A percentile compares a stretch with the other conserved stretches of the same genome.
Conservation (phyloP, 2,888 invertebrate genomes). For the Herminia tarsipennalis region DNA sequence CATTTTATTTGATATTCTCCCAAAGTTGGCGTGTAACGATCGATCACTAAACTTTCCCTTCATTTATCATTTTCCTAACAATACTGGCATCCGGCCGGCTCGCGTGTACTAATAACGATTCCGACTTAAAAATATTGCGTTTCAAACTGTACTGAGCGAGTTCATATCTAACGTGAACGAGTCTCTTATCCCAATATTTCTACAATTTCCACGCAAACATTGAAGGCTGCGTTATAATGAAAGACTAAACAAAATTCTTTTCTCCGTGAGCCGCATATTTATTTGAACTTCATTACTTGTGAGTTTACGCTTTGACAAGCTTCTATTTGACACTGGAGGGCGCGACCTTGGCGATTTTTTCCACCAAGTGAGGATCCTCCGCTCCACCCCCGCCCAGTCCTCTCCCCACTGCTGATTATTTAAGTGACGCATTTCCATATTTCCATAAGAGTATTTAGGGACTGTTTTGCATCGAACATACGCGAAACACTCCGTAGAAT, state of each 20-base stretch:
- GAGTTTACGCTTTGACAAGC: slow-evolving; percentile 3
- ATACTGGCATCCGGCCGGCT: too few relatives aligned
- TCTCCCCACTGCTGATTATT: not conserved
- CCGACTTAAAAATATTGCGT: too few relatives aligned
- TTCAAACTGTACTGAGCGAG: too few relatives aligned
- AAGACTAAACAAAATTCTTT: not conserved
- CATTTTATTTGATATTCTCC: too few relatives aligned
- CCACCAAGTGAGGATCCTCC: not conserved
- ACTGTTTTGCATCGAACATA: not conserved
- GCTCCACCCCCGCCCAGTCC: not conserved
- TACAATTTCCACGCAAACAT: not conserved
- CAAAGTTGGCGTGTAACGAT: too few relatives aligned
- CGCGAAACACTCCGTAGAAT: not conserved
- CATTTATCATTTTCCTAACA: too few relatives aligned
- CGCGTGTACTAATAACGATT: too few relatives aligned
- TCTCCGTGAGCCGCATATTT: not conserved
- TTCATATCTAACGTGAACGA: too few relatives aligned
- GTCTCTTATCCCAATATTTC: too few relatives aligned
- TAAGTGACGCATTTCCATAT: not conserved
- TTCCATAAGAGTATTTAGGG: not conserved
- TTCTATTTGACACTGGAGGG: not conserved
- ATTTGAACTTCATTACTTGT: slow-evolving; percentile 3
- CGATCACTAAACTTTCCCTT: too few relatives aligned
- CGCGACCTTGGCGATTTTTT: not conserved
- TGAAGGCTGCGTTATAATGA: not conserved